Evolutionary conservation across 2,113 vertebrate species (phyloP).

Genomic region (Sciurus niger): DNA sequence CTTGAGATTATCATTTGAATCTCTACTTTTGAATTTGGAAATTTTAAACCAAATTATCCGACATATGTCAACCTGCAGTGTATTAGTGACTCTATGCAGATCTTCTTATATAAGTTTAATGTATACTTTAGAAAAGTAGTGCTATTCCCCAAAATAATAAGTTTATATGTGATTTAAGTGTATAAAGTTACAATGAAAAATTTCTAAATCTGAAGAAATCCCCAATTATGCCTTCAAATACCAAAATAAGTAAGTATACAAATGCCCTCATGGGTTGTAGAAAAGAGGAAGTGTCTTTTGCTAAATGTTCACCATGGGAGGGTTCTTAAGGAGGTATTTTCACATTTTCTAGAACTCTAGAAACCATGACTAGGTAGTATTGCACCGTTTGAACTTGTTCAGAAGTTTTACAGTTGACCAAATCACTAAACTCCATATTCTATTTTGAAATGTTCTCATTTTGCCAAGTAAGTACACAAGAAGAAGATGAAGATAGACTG

Average conservation of each 20-base stretch:
- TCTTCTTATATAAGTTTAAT: constrained; percentile 25
- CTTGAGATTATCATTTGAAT: background rate
- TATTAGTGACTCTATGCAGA: background rate
- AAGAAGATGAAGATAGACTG: background rate
- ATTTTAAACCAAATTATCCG: constrained; percentile 35
- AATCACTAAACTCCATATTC: background rate
- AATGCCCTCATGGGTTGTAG: background rate
- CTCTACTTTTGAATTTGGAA: constrained; percentile 55
- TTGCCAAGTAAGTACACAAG: constrained; percentile 31
- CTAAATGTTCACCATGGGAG: background rate
- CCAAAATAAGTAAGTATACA: background rate
- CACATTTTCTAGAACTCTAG: background rate
- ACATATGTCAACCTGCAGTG: background rate
- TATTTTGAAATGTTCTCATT: background rate
- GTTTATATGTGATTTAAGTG: background rate
- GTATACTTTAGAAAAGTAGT: background rate
- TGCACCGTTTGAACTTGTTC: background rate
- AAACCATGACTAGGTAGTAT: background rate
- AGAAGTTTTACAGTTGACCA: background rate
- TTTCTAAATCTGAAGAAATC: constrained; percentile 21
- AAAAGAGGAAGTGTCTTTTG: background rate
- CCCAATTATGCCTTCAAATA: background rate
- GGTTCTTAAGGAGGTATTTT: background rate
- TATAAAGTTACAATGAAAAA: constrained; percentile 15
- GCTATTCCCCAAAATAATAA: background rate